Evolutionary conservation across 2,888 invertebrate species (phyloP).

Genomic region (Synanthedon andrenaeformis): DNA sequence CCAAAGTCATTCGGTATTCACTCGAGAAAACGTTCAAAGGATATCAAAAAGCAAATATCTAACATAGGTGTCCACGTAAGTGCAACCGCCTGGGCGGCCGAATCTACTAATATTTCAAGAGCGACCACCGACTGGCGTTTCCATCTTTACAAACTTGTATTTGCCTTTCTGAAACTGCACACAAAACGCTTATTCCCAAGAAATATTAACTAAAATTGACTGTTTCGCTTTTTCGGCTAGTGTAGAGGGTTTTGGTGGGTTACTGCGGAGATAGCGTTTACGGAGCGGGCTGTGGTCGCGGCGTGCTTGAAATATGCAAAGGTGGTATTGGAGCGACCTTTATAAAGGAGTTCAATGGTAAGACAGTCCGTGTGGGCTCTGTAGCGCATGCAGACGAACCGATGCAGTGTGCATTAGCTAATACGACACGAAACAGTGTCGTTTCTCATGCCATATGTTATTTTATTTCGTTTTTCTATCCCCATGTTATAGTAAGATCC

Average conservation of each 20-base stretch:
- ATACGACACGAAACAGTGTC: constrained; percentile 9
- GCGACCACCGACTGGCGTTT: constrained; percentile 48
- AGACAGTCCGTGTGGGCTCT: constrained; percentile 53
- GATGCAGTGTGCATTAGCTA: constrained; percentile 17
- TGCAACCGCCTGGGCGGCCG: constrained; percentile 50
- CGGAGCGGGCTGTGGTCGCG: constrained; percentile 52
- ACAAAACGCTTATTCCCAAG: constrained; percentile 7
- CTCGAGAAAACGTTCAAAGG: constrained; percentile 31
- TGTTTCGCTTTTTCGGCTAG: neutral
- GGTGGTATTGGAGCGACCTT: constrained; percentile 56
- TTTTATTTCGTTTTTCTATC: too few species aligned
- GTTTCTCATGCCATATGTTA: too few species aligned
- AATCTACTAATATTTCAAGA: constrained; percentile 64
- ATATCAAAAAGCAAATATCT: constrained; percentile 57
- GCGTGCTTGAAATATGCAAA: constrained; percentile 61
- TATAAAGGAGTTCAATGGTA: constrained; percentile 49
- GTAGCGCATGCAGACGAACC: constrained; percentile 34
- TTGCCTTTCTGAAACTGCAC: neutral
- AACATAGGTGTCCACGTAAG: constrained; percentile 45
- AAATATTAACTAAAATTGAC: neutral
- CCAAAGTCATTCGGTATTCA: neutral
- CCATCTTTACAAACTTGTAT: constrained; percentile 32
- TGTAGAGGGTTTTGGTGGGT: neutral
- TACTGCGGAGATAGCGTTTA: constrained; percentile 57
- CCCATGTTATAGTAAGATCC: too few species aligned